phyloP scores from a whole-genome alignment of 2,113 vertebrate genomes.

The Tupaia chinensis region DNA sequence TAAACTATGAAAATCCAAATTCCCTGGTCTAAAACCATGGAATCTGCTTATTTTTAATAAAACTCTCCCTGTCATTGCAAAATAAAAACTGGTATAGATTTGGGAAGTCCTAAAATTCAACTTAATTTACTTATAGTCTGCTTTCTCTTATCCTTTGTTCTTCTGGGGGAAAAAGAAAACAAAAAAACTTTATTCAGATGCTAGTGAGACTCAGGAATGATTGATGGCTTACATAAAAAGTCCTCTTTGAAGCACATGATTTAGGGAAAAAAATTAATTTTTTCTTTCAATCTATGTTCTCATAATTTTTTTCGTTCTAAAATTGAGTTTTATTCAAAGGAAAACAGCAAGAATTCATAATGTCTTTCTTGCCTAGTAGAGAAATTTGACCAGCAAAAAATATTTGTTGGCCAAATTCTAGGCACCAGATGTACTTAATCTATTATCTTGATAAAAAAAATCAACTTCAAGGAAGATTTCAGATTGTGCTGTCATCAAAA shows the following conservation, averaged over 20 bases:
- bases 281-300: conserved; percentile 51
- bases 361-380: neutral
- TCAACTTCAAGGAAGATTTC: conserved; percentile 68
- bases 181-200: conserved; percentile 33
- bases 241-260: neutral
- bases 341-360: conserved; percentile 19
- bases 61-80: neutral
- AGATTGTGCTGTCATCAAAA: conserved; percentile 65
- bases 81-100: conserved; percentile 18
- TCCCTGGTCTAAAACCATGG: neutral
- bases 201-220: conserved; percentile 6
- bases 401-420: conserved; percentile 64
- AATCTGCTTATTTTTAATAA: conserved; percentile 9
- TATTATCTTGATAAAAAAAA: conserved; percentile 79
- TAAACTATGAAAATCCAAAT: neutral
- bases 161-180: neutral
- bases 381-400: conserved; percentile 63
- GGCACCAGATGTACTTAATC: conserved; percentile 72
- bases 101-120: conserved; percentile 5
- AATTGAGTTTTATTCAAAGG: conserved; percentile 28
- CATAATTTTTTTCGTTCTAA: conserved; percentile 12
- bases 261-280: neutral
- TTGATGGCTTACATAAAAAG: conserved; percentile 32
- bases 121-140: conserved; percentile 38
- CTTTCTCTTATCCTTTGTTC: neutral